Evolutionary conservation across 1,140 invertebrate genomes (phyloP).

Genomic region (Saccostrea glomerata): DNA sequence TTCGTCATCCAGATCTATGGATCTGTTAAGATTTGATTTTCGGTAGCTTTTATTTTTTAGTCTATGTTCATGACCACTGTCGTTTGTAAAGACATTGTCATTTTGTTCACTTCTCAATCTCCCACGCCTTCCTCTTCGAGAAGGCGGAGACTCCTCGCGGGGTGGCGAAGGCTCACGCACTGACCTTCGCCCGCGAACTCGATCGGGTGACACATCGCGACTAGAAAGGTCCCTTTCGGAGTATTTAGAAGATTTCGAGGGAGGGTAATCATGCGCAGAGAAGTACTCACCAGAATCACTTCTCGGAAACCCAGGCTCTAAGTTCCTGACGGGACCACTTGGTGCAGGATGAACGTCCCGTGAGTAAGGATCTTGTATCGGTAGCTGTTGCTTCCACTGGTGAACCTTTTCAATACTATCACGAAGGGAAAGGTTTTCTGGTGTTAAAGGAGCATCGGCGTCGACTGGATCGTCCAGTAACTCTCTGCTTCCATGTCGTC

Average conservation of each 20-base stretch:
- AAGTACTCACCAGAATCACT: slow-evolving; percentile 67
- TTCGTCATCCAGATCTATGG: slow-evolving; percentile 60
- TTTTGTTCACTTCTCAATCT: slow-evolving; percentile 55
- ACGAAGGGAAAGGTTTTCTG: slow-evolving; percentile 73
- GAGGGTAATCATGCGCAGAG: slow-evolving; percentile 63
- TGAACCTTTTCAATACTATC: slow-evolving; percentile 78
- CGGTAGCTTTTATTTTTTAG: slow-evolving; percentile 86
- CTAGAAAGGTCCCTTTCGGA: slow-evolving; percentile 44
- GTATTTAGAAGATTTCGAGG: slow-evolving; percentile 40
- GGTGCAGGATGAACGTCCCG: slow-evolving; percentile 39
- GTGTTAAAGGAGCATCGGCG: slow-evolving; percentile 68
- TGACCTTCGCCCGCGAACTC: slow-evolving; percentile 52
- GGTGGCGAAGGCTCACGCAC: slow-evolving; percentile 54
- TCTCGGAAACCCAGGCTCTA: slow-evolving; percentile 61
- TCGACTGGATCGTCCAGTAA: slow-evolving; percentile 67
- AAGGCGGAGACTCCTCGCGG: slow-evolving; percentile 67
- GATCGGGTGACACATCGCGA: slow-evolving; percentile 57
- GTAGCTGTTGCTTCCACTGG: slow-evolving; percentile 72
- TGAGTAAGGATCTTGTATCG: slow-evolving; percentile 60
- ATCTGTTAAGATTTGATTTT: slow-evolving; percentile 87
- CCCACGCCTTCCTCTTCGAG: slow-evolving; percentile 52
- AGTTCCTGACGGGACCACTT: slow-evolving; percentile 60
- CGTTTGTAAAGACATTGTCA: slow-evolving; percentile 67
- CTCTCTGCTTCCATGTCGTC: slow-evolving; percentile 67
- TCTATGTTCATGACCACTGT: slow-evolving; percentile 60